These are phyloP conservation scores for Origma solitaria DNA, from an alignment of 2,113 vertebrate species.

Conservation along the genomic window DNA sequence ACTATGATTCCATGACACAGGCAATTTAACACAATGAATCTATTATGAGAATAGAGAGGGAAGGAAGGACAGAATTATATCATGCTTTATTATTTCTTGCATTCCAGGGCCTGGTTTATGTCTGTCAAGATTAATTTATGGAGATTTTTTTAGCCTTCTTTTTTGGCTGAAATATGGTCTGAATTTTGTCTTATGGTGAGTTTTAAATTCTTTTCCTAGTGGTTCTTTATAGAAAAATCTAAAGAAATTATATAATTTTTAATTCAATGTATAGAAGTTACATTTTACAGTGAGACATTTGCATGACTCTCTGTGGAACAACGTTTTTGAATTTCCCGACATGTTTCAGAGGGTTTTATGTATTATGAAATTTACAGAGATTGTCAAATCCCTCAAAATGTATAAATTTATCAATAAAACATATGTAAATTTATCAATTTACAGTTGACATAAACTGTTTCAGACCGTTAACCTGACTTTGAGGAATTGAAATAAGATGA, in stretches of 20 bases:
- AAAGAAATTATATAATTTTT: background rate
- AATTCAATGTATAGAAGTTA: background rate
- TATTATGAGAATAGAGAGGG: background rate
- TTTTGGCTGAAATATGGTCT: background rate
- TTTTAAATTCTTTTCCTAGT: background rate
- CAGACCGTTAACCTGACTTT: background rate
- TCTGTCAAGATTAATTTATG: background rate
- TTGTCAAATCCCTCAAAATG: background rate
- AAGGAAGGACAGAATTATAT: background rate
- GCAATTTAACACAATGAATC: background rate
- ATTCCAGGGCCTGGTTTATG: background rate
- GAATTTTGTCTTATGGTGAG: background rate
- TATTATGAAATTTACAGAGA: background rate
- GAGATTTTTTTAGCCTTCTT: background rate
- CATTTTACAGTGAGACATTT: background rate
- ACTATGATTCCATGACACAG: background rate
- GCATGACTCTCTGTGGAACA: background rate
- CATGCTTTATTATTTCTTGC: background rate
- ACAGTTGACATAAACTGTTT: background rate
- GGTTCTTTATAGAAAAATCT: background rate
- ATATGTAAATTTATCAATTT: background rate
- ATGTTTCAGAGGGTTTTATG: background rate
- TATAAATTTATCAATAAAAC: too few species aligned
- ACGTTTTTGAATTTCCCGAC: background rate
- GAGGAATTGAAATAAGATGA: background rate